Conservation (phyloP, 2,797 vertebrate species). For the Sebastes matsubarae region DNA sequence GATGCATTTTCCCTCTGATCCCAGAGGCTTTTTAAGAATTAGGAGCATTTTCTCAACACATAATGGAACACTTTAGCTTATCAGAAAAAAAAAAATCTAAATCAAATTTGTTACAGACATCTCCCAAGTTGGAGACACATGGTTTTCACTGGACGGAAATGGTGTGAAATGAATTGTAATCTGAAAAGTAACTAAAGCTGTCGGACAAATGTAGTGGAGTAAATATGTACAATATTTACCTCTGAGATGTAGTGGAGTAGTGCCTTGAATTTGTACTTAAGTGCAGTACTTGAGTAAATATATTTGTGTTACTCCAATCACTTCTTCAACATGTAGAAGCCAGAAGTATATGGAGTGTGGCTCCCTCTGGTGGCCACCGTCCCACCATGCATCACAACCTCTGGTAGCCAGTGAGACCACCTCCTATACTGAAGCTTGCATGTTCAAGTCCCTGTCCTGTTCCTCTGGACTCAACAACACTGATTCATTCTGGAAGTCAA, state of each 20-base stretch:
- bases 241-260: background rate
- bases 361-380: background rate
- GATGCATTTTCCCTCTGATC: too few species aligned
- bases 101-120: too few species aligned
- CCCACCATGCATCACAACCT: background rate
- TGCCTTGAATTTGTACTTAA: background rate
- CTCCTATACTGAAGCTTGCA: background rate
- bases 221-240: background rate
- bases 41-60: too few species aligned
- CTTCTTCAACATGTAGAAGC: background rate
- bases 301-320: background rate
- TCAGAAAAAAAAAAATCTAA: too few species aligned
- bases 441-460: background rate
- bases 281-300: background rate
- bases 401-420: background rate
- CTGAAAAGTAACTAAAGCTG: too few species aligned
- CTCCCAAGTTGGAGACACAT: background rate
- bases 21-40: too few species aligned
- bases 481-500: too few species aligned
- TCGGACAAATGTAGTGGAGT: background rate
- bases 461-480: too few species aligned
- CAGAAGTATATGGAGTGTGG: background rate
- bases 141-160: background rate
- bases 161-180: too few species aligned
- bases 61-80: accelerated